Conservation (phyloP, 2,113 vertebrate genomes). For the Gnathonemus longibarbis region DNA sequence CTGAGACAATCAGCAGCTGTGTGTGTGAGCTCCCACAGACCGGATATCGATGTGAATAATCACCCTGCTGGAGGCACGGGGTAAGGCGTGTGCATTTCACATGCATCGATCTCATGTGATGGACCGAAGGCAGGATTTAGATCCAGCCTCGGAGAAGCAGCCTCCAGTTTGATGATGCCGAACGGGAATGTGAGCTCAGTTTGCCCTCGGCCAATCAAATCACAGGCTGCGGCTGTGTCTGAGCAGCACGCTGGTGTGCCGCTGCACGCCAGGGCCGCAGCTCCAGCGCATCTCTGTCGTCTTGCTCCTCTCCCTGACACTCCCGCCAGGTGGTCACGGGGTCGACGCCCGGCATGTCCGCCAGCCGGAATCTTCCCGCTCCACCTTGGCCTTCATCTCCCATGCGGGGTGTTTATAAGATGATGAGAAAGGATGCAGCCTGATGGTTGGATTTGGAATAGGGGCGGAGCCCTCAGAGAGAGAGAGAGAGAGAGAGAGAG, state of each 20-base stretch:
- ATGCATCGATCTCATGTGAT: not conserved
- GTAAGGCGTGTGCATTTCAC: not conserved
- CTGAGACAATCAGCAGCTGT: not conserved
- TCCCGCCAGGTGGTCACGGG: not conserved
- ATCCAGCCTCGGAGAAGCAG: not conserved
- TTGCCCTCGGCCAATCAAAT: not conserved
- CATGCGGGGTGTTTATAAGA: not conserved
- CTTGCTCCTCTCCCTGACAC: conserved; percentile 4
- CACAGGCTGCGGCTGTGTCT: not conserved
- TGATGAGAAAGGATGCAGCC: not conserved
- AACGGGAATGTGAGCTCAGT: not conserved
- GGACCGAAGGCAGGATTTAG: not conserved
- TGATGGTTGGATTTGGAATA: not conserved
- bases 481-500: not conserved
- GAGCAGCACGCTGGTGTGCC: not conserved
- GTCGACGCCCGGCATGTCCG: not conserved
- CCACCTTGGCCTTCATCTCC: not conserved
- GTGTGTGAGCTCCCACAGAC: not conserved
- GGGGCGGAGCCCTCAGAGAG: not conserved
- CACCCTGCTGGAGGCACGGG: not conserved
- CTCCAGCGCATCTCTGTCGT: not conserved
- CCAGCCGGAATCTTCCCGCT: not conserved
- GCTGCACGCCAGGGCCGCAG: not conserved
- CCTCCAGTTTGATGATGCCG: not conserved
- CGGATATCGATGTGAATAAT: not conserved